Base-by-base conservation (phyloP, 2,888 invertebrate species). In the Spialia ferax region DNA sequence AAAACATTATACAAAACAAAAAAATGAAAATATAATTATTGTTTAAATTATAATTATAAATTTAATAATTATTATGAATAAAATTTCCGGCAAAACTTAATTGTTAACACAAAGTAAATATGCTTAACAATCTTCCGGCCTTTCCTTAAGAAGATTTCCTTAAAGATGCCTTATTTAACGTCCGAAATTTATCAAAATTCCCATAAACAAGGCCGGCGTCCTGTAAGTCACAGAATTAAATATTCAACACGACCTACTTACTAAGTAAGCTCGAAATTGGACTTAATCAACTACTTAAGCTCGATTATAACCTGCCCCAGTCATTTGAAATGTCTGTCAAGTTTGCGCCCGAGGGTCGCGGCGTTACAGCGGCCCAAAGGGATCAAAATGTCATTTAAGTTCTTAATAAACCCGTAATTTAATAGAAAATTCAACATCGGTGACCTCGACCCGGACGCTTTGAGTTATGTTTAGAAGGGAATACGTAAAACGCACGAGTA, bases 211-310 rank as follows among this genome's bases (percentile, higher is more conserved):
- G 8, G 10, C 2, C 26, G 7, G 20, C 35, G 20, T 26, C 35
- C 59, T 23, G 38, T 59, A 65, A 65, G 56, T 50, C 64, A 18
- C 57, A 23, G 35, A 29, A 65, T 65, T 65, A 65, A 65, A 65
- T 59, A 65, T 65, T 65, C 65, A 65, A 65, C 57, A 59, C 59
- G 65, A 13, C 52, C 65, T 50, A 52, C 59, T 65, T 59, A 50
- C 50, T 26, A 38, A 56, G 32, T 52, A 59, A 65, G 59, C 57
- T 35, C 20, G 50, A 59, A 65, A 65, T 65, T 57, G 57, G 29
- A 64, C 64, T 64, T 64, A 57, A 64, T 57, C 57, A 64, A 64
- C 64, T 64, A 48, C 64, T 64, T 65, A 59, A 57, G 50, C 59
- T 38, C 50, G 65, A 52, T 65, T 52, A 59, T 35, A 50, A 23